These are phyloP conservation scores for Cynoglossus semilaevis DNA, from an alignment of 2,113 vertebrate species.

Conservation along the genomic window DNA sequence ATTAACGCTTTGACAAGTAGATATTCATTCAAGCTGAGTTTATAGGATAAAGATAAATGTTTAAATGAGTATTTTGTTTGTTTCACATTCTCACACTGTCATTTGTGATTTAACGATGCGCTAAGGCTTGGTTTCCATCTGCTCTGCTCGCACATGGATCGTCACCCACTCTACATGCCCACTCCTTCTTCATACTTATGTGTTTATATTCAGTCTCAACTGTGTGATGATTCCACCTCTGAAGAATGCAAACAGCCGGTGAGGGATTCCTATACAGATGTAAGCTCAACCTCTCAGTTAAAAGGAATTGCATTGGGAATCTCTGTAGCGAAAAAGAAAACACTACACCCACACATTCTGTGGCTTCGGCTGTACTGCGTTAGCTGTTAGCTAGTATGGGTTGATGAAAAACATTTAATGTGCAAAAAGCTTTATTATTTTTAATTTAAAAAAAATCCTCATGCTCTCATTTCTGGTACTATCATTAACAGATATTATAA, in stretches of 20 bases:
- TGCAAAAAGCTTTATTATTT: too few species aligned
- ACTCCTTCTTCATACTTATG: not conserved
- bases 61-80: too few species aligned
- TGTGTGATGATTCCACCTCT: conserved; percentile 11
- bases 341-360: not conserved
- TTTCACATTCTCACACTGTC: too few species aligned
- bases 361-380: not conserved
- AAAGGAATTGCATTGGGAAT: not conserved
- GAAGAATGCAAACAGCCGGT: not conserved
- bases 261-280: not conserved
- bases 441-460: too few species aligned
- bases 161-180: not conserved
- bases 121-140: not conserved
- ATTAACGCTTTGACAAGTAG: too few species aligned
- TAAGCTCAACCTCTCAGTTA: not conserved
- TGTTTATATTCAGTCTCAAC: not conserved
- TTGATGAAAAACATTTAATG: too few species aligned
- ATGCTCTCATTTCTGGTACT: too few species aligned
- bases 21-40: too few species aligned
- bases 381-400: not conserved
- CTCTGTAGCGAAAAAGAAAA: not conserved
- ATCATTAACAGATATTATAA: too few species aligned
- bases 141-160: not conserved
- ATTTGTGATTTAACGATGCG: too few species aligned
- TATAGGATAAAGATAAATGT: too few species aligned